Conservation (phyloP, 1,140 invertebrate species). For the Prorops nasuta region DNA sequence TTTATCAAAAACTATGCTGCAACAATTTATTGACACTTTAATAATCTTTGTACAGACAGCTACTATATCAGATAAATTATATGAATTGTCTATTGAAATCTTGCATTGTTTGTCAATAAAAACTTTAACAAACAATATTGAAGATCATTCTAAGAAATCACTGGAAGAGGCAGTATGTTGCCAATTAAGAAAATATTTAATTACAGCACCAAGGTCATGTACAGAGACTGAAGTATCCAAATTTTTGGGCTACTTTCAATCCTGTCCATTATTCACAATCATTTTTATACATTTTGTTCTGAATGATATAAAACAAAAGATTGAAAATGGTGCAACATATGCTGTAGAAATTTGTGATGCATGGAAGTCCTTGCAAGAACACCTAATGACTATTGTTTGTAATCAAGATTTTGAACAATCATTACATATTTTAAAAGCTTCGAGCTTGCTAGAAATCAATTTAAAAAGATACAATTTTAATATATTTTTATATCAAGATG, state of each 20-base stretch:
- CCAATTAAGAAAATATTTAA: constrained; percentile 38
- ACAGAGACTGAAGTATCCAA: constrained; percentile 18
- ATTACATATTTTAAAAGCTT: constrained; percentile 29
- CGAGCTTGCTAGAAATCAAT: constrained; percentile 32
- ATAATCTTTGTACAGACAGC: constrained; percentile 5
- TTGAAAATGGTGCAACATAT: neutral
- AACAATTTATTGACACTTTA: constrained; percentile 16
- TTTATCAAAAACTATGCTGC: constrained; percentile 12
- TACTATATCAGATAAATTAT: constrained; percentile 9
- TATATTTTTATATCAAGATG: constrained; percentile 29
- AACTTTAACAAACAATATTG: neutral
- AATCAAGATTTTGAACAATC: constrained; percentile 26
- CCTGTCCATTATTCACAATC: constrained; percentile 37
- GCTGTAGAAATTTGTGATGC: constrained; percentile 24
- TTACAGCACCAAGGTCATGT: constrained; percentile 28
- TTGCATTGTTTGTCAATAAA: too few species aligned
- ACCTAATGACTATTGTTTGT: constrained; percentile 18
- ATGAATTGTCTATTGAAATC: constrained; percentile 31
- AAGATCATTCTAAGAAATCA: neutral
- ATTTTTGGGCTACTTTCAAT: constrained; percentile 33
- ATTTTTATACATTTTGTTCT: constrained; percentile 40
- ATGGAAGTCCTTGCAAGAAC: constrained; percentile 33
- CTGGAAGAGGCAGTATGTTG: constrained; percentile 27
- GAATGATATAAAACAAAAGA: constrained; percentile 27
- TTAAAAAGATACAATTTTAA: constrained; percentile 23